These are phyloP conservation scores for Stomatorhinus walkeri DNA, from an alignment of 2,797 vertebrate species.

Conservation along the genomic window DNA sequence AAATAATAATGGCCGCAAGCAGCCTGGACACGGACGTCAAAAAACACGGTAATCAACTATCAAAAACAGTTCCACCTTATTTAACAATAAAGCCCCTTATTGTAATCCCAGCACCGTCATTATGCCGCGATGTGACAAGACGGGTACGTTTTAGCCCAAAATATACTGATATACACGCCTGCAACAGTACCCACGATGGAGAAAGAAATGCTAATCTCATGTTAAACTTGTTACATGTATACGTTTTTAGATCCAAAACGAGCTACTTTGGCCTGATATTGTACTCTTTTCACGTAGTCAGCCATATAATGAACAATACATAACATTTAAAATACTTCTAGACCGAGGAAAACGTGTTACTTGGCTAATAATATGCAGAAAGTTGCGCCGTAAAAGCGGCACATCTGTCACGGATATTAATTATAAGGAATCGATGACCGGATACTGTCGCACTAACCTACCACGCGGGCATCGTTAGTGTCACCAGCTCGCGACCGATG, in stretches of 20 bases:
- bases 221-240: not conserved
- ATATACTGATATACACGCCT: not conserved
- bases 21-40: not conserved
- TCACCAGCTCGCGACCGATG: not conserved
- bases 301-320: not conserved
- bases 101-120: not conserved
- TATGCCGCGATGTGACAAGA: not conserved
- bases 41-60: not conserved
- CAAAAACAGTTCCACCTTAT: not conserved
- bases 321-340: not conserved
- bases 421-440: not conserved
- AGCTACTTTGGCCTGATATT: not conserved
- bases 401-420: not conserved
- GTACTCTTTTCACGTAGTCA: not conserved
- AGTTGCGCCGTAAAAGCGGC: not conserved
- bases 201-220: not conserved
- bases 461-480: not conserved
- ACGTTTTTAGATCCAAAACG: not conserved
- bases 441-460: not conserved
- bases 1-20: conserved; percentile 8
- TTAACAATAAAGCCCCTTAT: not conserved
- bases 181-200: not conserved
- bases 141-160: not conserved
- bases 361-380: not conserved
- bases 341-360: not conserved